Evolutionary conservation across 2,888 invertebrate species (phyloP).

Genomic region (Euplexia lucipara): DNA sequence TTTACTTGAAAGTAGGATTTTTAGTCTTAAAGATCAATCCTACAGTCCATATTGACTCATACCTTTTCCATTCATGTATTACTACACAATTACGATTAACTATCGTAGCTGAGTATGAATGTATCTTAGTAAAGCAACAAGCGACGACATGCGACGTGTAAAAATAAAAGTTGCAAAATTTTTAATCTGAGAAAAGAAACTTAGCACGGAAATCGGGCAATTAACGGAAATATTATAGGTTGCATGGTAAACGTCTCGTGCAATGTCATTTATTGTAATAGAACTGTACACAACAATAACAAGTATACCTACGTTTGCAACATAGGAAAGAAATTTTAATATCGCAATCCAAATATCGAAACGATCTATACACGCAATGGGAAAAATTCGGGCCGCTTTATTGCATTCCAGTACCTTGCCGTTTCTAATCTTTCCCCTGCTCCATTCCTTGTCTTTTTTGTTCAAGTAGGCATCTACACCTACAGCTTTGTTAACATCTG

Average conservation of each 20-base stretch:
- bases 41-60: too few relatives aligned
- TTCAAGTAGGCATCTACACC: constrained; percentile 1
- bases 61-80: too few relatives aligned
- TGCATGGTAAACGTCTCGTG: background rate
- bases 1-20: too few relatives aligned
- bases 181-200: background rate
- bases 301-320: constrained; percentile 3
- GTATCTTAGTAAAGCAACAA: too few relatives aligned
- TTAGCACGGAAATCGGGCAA: background rate
- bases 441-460: background rate
- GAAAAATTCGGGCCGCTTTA: constrained; percentile 40
- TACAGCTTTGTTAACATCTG: constrained; percentile 31
- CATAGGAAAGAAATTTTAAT: constrained; percentile 40
- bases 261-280: background rate
- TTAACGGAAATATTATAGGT: background rate
- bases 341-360: constrained; percentile 22
- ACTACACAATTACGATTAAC: too few relatives aligned
- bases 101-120: too few relatives aligned
- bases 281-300: background rate
- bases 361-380: constrained; percentile 26
- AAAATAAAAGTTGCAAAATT: background rate
- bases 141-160: too few relatives aligned
- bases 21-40: too few relatives aligned
- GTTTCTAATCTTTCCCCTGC: constrained; percentile 26
- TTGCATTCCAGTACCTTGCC: constrained; percentile 43